Base-by-base conservation (phyloP, 1,140 invertebrate genomes). In the Sycophila sp. region DNA sequence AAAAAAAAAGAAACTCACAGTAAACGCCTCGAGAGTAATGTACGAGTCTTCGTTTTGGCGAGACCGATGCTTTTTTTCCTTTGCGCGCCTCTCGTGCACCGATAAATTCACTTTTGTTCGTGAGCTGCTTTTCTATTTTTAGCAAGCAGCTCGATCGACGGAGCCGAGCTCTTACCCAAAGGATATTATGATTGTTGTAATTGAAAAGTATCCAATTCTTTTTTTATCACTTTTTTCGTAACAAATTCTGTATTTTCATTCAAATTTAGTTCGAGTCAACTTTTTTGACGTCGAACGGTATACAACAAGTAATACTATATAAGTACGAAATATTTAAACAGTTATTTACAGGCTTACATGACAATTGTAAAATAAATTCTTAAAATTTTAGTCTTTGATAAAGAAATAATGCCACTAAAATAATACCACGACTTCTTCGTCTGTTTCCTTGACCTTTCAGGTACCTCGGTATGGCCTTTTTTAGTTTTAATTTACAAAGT, bases 241-340 rank as follows among this genome's bases (percentile, higher is more conserved):
- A 63, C 60, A 63, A 63, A 63, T 63, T 47, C 15, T 62, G 28
- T 62, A 62, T 62, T 56, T n/a, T n/a, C n/a, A n/a, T n/a, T 60
- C 22, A 30, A 58, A n/a, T 47, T 47, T 47, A 7, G 11, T 15
- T 34, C 28, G 42, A 34, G 5, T 24, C 30, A 19, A 63, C 4
- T 22, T 15, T 58, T 40, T 15, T 4, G 3, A n/a, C 2, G 24
- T 59, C 56, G n/a, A 32, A 56, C n/a, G 5, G n/a, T n/a, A 36
- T 56, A 53, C 26, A 53, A 53, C 49, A 53, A 53, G 49, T 53
- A 53, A 53, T 53, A 53, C 49, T 56, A 34, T 56, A 40, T 45
- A 30, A 26, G 10, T 60, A 58, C 34, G 55, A 36, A 58, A 58
- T 58, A 45, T 19, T 30, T 60, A 60, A 60, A 60, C 58, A 60